phyloP scores from a whole-genome alignment of 1,140 invertebrate genomes.

The Conus ventricosus region DNA sequence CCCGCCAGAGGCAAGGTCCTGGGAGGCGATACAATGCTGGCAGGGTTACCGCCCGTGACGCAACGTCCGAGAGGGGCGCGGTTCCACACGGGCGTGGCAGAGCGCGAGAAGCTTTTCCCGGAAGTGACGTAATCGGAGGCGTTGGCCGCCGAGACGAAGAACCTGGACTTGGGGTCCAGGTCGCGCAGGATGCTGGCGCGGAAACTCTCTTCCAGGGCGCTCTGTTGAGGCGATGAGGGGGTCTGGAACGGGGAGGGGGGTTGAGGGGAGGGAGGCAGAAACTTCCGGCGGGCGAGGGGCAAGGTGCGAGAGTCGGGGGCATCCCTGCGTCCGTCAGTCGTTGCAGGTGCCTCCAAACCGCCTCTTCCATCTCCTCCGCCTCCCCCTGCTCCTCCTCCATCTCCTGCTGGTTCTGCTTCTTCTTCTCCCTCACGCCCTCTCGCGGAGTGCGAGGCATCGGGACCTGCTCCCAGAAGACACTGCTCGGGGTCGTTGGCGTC shows the following conservation, averaged over 20 bases:
- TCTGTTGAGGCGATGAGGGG: background rate
- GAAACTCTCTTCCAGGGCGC: background rate
- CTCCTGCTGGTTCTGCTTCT: background rate
- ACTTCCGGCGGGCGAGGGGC: background rate
- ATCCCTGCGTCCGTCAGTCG: background rate
- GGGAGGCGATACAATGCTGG: background rate
- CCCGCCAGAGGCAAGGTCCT: background rate
- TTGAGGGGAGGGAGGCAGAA: background rate
- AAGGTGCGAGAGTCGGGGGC: background rate
- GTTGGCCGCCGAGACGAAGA: constrained; percentile 11
- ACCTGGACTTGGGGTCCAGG: background rate
- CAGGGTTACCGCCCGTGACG: background rate
- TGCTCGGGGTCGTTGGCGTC: constrained; percentile 5
- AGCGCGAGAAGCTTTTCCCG: background rate
- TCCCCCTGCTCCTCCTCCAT: background rate
- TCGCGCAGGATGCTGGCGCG: background rate
- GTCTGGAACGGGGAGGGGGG: background rate
- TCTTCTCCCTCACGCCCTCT: background rate
- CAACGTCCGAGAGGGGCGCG: background rate
- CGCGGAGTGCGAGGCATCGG: background rate
- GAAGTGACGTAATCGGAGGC: background rate
- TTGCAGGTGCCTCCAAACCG: background rate
- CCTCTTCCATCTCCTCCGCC: background rate
- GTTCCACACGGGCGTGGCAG: constrained; percentile 13
- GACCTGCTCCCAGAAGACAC: background rate